Conservation (phyloP, 2,888 invertebrate species). For the Cristatella mucedo region DNA sequence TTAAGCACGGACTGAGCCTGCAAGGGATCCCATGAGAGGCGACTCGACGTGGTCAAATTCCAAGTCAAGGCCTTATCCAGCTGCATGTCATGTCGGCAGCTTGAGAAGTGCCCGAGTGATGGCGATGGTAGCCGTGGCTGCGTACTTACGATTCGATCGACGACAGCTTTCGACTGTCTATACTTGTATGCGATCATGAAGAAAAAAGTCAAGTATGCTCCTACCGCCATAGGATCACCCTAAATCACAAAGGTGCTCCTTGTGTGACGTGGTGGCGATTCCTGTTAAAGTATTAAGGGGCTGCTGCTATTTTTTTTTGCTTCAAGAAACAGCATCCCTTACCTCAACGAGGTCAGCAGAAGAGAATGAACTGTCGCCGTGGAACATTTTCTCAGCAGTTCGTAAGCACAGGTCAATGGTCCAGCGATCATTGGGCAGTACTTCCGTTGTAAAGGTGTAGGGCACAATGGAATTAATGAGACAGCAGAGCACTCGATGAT, state of each 20-base stretch:
- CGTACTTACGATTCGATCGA: constrained; percentile 21
- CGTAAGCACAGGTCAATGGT: constrained; percentile 30
- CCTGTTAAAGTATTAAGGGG: too few relatives aligned
- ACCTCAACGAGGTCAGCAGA: constrained; percentile 35
- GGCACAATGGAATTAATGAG: constrained; percentile 35
- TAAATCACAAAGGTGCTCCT: constrained; percentile 16
- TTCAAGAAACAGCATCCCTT: too few relatives aligned
- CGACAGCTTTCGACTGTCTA: constrained; percentile 26
- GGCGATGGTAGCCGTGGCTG: too few relatives aligned
- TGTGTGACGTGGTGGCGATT: too few relatives aligned
- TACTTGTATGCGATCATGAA: constrained; percentile 36
- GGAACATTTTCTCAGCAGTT: constrained; percentile 32
- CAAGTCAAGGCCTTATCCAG: not conserved
- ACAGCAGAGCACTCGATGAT: constrained; percentile 33
- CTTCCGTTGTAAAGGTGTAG: constrained; percentile 32
- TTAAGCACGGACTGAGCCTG: too few relatives aligned
- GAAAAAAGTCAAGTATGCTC: constrained; percentile 33
- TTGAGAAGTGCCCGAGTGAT: too few relatives aligned
- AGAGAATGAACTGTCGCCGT: constrained; percentile 30
- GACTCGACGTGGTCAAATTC: not conserved
- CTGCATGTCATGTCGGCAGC: too few relatives aligned
- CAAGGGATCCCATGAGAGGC: not conserved
- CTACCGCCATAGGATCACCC: constrained; percentile 31
- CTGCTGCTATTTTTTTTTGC: too few relatives aligned
- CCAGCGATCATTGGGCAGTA: constrained; percentile 36